These are phyloP conservation scores for Tyrophagus putrescentiae DNA, from an alignment of 1,140 invertebrate species.

Conservation along the genomic window DNA sequence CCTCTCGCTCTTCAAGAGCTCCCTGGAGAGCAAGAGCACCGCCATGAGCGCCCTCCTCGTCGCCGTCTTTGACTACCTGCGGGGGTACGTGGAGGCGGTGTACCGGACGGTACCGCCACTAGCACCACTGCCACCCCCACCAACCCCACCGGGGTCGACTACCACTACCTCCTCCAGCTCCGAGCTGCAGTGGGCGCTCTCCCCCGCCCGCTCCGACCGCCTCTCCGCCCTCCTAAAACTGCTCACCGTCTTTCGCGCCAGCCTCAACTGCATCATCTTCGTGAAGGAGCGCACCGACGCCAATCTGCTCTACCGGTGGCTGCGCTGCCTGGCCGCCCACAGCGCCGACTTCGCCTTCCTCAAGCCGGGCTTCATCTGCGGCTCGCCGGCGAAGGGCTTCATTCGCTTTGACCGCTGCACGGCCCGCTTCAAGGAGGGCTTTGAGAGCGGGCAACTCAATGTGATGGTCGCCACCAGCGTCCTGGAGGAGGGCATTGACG, in stretches of 20 bases:
- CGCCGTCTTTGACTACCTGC: neutral
- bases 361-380: constrained; percentile 21
- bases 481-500: constrained; percentile 70
- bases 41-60: neutral
- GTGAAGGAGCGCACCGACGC: constrained; percentile 65
- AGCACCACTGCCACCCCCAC: no score
- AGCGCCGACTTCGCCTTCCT: constrained; percentile 22
- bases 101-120: no score
- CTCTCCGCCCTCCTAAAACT: neutral
- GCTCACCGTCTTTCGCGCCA: neutral
- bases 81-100: neutral
- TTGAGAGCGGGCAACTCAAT: constrained; percentile 82
- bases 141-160: no score
- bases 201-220: no score
- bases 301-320: constrained; percentile 61
- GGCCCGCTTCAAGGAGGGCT: constrained; percentile 38
- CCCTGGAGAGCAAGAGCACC: neutral
- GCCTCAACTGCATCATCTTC: constrained; percentile 70
- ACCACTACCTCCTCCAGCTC: no score
- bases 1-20: neutral
- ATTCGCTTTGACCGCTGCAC: neutral
- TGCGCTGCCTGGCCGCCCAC: constrained; percentile 42
- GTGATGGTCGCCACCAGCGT: constrained; percentile 68
- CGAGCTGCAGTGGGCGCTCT: no score
- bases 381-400: neutral